phyloP scores from a whole-genome alignment of 1,140 invertebrate genomes.

The Samia ricini region DNA sequence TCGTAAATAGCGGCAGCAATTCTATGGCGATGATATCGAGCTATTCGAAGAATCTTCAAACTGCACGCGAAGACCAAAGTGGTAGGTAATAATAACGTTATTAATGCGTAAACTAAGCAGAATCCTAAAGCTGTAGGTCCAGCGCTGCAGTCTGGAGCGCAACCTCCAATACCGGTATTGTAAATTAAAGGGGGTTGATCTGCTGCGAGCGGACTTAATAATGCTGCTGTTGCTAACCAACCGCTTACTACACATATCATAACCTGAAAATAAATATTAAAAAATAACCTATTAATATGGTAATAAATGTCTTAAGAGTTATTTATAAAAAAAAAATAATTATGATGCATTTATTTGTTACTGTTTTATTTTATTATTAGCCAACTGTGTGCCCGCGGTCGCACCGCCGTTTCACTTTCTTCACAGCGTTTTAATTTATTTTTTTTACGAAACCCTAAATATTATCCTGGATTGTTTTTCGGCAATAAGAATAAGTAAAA shows the following conservation, averaged over 20 bases:
- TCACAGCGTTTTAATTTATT: too few species aligned
- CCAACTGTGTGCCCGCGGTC: too few species aligned
- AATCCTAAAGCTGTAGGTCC: constrained; percentile 80
- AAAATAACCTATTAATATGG: neutral
- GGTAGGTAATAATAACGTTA: constrained; percentile 83
- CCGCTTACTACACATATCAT: constrained; percentile 74
- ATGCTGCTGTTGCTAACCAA: constrained; percentile 75
- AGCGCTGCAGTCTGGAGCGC: constrained; percentile 82
- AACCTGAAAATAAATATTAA: constrained; percentile 55
- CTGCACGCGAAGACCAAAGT: constrained; percentile 85
- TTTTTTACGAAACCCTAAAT: too few species aligned
- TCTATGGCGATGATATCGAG: constrained; percentile 88
- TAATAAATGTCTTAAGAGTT: too few species aligned
- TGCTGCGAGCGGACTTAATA: constrained; percentile 73
- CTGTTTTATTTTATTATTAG: too few species aligned
- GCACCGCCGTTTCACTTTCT: too few species aligned
- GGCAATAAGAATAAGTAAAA: too few species aligned
- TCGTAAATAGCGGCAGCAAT: constrained; percentile 92
- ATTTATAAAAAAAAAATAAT: too few species aligned
- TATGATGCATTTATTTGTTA: too few species aligned
- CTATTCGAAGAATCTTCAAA: constrained; percentile 86
- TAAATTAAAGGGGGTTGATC: constrained; percentile 79
- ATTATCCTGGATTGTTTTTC: too few species aligned
- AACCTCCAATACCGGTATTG: constrained; percentile 78
- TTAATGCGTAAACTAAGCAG: constrained; percentile 80